These are phyloP conservation scores for Drosophila paracracens DNA, from an alignment of 2,888 invertebrate genomes.

Conservation along the genomic window DNA sequence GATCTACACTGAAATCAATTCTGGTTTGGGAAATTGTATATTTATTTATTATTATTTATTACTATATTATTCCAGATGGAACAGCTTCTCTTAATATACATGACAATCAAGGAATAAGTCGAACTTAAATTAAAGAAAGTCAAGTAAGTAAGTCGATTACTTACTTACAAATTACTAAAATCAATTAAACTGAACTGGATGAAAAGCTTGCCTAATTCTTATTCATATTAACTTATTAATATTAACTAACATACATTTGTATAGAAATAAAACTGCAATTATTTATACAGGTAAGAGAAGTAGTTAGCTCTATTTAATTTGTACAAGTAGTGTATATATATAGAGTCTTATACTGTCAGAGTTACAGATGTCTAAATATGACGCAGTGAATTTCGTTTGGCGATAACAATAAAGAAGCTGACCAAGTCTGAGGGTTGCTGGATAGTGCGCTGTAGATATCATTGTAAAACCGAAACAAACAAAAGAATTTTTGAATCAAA, in stretches of 20 bases:
- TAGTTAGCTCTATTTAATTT: neutral
- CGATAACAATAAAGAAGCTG: neutral
- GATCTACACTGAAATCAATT: neutral
- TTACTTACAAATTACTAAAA: neutral
- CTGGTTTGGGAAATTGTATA: neutral
- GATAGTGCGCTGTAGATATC: slow-evolving; percentile 18
- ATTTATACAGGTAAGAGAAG: neutral
- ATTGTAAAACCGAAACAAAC: slow-evolving; percentile 76
- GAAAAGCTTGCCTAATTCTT: fast-evolving
- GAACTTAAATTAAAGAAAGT: neutral
- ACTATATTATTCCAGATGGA: no score
- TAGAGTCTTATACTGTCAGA: no score
- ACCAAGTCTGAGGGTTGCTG: slow-evolving; percentile 18
- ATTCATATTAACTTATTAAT: neutral
- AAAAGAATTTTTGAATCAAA: slow-evolving; percentile 80
- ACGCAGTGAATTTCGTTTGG: neutral
- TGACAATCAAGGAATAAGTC: neutral
- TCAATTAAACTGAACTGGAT: neutral
- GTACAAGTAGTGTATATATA: neutral
- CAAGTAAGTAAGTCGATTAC: neutral
- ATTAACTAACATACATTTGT: neutral
- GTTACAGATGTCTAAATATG: slow-evolving; percentile 1
- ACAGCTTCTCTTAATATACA: no score
- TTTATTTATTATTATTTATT: neutral
- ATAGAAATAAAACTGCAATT: no score